These are phyloP conservation scores for Sericinus montela DNA, from an alignment of 2,888 invertebrate species.

Conservation along the genomic window DNA sequence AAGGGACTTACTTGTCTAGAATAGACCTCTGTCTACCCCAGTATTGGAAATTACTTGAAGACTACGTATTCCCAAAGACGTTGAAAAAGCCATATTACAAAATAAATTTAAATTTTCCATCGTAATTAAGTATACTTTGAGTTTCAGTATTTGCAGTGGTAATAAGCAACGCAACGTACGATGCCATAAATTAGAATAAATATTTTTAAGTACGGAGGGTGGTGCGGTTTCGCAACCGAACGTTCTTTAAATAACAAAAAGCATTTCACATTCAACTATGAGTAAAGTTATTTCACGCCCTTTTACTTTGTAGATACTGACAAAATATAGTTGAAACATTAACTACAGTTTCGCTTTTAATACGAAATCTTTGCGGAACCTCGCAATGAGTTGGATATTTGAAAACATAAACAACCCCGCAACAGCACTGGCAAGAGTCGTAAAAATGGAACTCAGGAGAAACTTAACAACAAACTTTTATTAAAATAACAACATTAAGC, in stretches of 20 bases:
- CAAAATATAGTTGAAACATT: conserved; percentile 14
- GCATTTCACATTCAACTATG: conserved; percentile 8
- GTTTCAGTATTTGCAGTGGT: conserved; percentile 63
- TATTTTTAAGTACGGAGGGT: conserved; percentile 62
- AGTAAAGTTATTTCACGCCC: conserved; percentile 14
- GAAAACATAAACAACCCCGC: conserved; percentile 59
- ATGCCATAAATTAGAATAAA: conserved; percentile 72
- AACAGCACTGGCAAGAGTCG: conserved; percentile 54
- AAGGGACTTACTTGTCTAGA: no score
- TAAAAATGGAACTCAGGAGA: conserved; percentile 64
- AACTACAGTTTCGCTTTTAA: conserved; percentile 18
- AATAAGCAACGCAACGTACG: conserved; percentile 66
- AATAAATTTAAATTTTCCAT: conserved; percentile 20
- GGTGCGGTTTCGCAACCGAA: conserved; percentile 32
- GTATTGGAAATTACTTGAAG: no score
- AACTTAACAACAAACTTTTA: conserved; percentile 68
- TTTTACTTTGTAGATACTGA: conserved; percentile 9
- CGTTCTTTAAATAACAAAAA: conserved; percentile 32
- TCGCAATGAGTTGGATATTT: conserved; percentile 37
- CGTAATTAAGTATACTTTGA: conserved; percentile 54
- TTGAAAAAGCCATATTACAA: no score
- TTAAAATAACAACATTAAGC: conserved; percentile 75
- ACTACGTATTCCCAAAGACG: no score
- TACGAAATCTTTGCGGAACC: conserved; percentile 20
- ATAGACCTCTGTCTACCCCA: no score